Percentiles rank a stretch among this genome's conserved stretches.
phyloP scores from a whole-genome alignment of 2,888 invertebrate genomes.

The Timema podura region DNA sequence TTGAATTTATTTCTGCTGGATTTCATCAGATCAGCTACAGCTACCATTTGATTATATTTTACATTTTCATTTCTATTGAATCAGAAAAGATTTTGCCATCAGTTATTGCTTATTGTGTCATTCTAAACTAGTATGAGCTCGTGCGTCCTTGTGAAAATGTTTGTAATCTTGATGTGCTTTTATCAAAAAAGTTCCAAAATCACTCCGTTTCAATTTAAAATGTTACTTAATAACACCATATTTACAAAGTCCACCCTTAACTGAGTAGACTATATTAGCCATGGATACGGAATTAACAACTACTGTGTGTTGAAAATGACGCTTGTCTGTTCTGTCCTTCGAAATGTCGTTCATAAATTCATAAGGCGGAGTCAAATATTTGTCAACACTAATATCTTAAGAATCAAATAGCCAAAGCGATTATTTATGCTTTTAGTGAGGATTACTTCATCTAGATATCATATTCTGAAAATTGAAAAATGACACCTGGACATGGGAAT shows the following conservation, averaged over 20 bases:
- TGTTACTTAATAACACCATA: background rate
- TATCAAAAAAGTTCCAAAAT: background rate
- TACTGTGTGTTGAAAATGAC: no score
- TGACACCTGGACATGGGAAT: no score
- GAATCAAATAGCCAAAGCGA: no score
- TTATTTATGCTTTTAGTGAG: no score
- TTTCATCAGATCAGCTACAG: background rate
- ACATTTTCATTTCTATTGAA: background rate
- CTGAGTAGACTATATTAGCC: background rate
- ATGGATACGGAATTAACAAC: background rate
- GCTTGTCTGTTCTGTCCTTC: no score
- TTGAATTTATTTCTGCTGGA: background rate
- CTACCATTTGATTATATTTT: background rate
- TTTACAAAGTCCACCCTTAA: conserved; percentile 5
- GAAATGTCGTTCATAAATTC: no score
- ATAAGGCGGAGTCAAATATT: no score
- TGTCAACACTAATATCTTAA: no score
- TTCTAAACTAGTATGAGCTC: background rate
- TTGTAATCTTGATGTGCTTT: background rate
- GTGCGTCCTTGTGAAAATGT: conserved; percentile 7
- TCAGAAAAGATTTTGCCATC: conserved; percentile 1
- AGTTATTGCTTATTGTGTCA: conserved; percentile 3
- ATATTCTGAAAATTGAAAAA: no score
- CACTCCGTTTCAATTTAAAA: background rate
- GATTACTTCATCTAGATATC: no score